These are phyloP conservation scores for Phalacrocorax carbo DNA, from an alignment of 2,113 vertebrate species.

Conservation along the genomic window DNA sequence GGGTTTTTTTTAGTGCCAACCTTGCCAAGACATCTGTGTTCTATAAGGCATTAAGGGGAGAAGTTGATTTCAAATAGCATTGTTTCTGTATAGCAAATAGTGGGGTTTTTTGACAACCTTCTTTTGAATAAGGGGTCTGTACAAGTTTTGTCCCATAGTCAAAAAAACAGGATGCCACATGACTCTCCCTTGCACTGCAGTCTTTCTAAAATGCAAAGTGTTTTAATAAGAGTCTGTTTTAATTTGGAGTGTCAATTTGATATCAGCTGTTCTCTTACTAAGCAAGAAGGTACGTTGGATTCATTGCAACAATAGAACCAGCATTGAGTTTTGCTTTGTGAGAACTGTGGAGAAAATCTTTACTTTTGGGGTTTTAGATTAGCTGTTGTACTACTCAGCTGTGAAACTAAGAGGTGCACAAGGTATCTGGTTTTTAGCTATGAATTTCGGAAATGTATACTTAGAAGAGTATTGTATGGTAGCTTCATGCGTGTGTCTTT, in stretches of 20 bases:
- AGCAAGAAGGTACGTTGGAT: not conserved
- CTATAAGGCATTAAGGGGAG: constrained; percentile 14
- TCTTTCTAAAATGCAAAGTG: not conserved
- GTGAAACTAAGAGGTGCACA: not conserved
- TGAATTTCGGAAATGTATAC: not conserved
- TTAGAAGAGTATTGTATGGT: not conserved
- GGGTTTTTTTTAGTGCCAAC: constrained; percentile 13
- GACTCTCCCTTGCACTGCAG: not conserved
- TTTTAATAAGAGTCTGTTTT: not conserved
- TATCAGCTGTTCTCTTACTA: not conserved
- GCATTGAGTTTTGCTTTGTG: not conserved
- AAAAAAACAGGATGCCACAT: not conserved
- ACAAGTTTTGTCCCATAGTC: not conserved
- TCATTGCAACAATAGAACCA: not conserved
- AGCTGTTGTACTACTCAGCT: not conserved
- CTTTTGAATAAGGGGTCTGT: not conserved
- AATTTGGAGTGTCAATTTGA: not conserved
- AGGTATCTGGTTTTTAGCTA: not conserved
- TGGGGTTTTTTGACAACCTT: not conserved
- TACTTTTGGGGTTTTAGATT: not conserved
- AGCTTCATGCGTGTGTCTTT: not conserved
- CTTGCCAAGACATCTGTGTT: constrained; percentile 51
- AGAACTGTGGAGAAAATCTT: not conserved
- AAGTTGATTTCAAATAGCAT: not conserved
- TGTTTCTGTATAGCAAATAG: not conserved